Evolutionary conservation across 2,113 vertebrate genomes (phyloP).

Genomic region (Sclerurus mexicanus): DNA sequence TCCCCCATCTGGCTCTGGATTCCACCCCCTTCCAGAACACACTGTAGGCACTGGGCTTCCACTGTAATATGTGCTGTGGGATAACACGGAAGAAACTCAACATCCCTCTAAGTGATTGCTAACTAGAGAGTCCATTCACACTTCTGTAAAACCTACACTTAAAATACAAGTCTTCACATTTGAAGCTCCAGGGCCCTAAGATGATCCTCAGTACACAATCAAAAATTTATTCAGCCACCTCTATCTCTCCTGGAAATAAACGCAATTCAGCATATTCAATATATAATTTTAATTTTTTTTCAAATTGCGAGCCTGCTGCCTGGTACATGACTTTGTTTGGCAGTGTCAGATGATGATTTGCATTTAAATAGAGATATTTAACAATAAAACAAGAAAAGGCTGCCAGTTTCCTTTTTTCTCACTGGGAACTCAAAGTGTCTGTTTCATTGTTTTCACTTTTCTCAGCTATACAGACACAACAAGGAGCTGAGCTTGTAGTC

Average conservation of each 20-base stretch:
- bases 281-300: background rate
- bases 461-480: background rate
- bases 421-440: background rate
- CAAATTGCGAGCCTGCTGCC: background rate
- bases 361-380: constrained; percentile 61
- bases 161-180: background rate
- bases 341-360: constrained; percentile 34
- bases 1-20: background rate
- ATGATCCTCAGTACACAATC: background rate
- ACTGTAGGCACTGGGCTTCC: background rate
- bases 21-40: background rate
- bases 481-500: background rate
- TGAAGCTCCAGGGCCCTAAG: background rate
- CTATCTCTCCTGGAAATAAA: background rate
- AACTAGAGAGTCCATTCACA: background rate
- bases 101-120: background rate
- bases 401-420: background rate
- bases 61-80: background rate
- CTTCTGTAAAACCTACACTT: background rate
- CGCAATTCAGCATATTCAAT: background rate
- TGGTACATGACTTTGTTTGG: constrained; percentile 27
- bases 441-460: constrained; percentile 14
- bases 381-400: constrained; percentile 20
- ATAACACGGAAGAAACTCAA: background rate
- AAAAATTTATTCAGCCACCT: background rate